Conservation (phyloP, 2,113 vertebrate species). For the Actenoides hombroni region DNA sequence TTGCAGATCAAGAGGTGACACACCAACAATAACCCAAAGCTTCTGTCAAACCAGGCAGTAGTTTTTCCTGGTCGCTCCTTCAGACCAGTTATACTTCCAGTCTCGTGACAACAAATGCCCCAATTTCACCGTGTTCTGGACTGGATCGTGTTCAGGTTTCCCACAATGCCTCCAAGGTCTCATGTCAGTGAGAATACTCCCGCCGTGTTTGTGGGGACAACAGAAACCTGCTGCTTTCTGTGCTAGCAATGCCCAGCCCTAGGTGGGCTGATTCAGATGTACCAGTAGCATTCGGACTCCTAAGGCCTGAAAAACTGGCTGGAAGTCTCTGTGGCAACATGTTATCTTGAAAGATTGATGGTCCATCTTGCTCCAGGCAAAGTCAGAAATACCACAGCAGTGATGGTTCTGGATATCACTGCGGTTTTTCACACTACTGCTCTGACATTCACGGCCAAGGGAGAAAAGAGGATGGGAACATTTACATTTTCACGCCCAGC, state of each 20-base stretch:
- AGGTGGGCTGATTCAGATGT: not conserved
- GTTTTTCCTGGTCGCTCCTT: not conserved
- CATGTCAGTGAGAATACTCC: not conserved
- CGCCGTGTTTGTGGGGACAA: not conserved
- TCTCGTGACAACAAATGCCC: not conserved
- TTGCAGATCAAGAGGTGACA: not conserved
- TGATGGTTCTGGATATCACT: rapidly evolving
- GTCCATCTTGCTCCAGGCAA: not conserved
- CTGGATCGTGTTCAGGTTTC: not conserved
- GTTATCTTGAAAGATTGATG: not conserved
- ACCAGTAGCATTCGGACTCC: not conserved
- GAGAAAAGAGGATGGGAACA: not conserved
- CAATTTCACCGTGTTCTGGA: not conserved
- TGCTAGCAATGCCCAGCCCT: not conserved
- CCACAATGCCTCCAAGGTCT: not conserved
- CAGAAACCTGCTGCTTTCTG: not conserved
- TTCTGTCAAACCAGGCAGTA: not conserved
- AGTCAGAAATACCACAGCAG: constrained; percentile 4
- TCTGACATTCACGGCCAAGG: not conserved
- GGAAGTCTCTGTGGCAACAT: not conserved
- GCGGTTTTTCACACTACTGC: not conserved
- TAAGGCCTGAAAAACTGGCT: constrained; percentile 47
- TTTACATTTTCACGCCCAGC: not conserved
- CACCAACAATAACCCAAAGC: not conserved
- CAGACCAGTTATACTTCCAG: not conserved